A percentile compares a stretch with the other conserved stretches of the same genome.
These are phyloP conservation scores for Drymodes brunneopygia DNA, from an alignment of 2,113 vertebrate species.

Conservation along the genomic window DNA sequence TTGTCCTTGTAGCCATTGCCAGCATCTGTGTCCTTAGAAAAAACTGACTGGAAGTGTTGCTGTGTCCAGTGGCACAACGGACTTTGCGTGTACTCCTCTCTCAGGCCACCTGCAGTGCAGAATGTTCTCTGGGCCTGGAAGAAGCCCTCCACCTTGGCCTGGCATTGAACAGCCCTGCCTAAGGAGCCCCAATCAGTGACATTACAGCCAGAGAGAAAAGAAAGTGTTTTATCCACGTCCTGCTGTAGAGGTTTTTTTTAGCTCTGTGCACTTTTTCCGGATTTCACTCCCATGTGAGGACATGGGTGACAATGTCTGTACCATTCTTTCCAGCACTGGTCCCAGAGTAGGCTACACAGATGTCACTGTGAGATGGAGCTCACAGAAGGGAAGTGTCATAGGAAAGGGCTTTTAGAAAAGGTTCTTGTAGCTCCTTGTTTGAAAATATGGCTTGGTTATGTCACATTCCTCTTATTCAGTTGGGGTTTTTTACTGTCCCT, in stretches of 20 bases:
- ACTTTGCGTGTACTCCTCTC: background rate
- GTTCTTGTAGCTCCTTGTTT: background rate
- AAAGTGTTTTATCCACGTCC: background rate
- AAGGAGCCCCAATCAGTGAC: background rate
- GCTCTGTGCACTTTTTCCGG: background rate
- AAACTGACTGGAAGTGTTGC: background rate
- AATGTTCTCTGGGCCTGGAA: background rate
- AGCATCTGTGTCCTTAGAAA: background rate
- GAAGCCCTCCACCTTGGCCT: rapidly evolving
- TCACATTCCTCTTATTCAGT: background rate
- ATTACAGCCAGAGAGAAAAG: background rate
- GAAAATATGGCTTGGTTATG: background rate
- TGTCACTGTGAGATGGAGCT: background rate
- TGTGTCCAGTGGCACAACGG: background rate
- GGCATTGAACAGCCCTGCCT: background rate
- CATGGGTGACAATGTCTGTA: background rate
- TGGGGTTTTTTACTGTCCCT: background rate
- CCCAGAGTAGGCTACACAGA: background rate
- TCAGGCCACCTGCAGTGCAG: background rate
- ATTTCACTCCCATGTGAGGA: rapidly evolving
- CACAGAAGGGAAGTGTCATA: background rate
- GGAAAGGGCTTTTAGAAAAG: background rate
- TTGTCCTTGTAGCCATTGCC: background rate
- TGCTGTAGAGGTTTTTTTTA: background rate
- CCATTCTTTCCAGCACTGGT: background rate